Conservation (phyloP, 92 coral and sea anemone species). For the Palythoa grandis region DNA sequence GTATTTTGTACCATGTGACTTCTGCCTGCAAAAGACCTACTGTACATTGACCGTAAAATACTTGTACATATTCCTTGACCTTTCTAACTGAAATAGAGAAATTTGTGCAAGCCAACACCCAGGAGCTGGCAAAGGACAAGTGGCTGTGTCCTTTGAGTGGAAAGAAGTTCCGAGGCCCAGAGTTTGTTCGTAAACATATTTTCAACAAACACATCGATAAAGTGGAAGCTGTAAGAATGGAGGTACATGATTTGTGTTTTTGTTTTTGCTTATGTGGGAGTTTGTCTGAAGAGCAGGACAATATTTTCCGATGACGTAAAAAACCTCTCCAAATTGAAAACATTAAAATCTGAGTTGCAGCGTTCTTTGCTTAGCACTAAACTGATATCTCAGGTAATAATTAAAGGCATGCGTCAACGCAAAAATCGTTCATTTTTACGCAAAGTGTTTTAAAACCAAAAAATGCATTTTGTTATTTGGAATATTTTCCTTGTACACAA, state of each 20-base stretch:
- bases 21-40: too few relatives aligned
- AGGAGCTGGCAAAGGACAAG: slow-evolving; percentile 95
- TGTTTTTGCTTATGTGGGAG: not conserved
- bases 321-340: too few relatives aligned
- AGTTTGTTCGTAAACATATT: slow-evolving; percentile 95
- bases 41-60: too few relatives aligned
- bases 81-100: slow-evolving; percentile 86
- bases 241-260: slow-evolving; percentile 56
- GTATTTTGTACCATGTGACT: too few relatives aligned
- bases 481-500: too few relatives aligned
- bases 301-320: too few relatives aligned
- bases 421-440: not conserved
- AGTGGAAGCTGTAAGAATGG: slow-evolving; percentile 91
- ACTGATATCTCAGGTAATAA: too few relatives aligned
- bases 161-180: slow-evolving; percentile 97
- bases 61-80: slow-evolving; percentile 63
- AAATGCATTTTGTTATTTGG: too few relatives aligned
- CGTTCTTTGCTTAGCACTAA: too few relatives aligned
- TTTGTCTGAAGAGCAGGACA: not conserved
- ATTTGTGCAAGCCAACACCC: slow-evolving; percentile 95
- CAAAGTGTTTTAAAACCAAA: too few relatives aligned
- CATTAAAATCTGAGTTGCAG: too few relatives aligned
- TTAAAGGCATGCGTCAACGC: too few relatives aligned
- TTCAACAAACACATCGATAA: slow-evolving; percentile 96
- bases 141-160: slow-evolving; percentile 99